These are phyloP conservation scores for Xyrauchen texanus DNA, from an alignment of 2,113 vertebrate genomes.

Conservation along the genomic window DNA sequence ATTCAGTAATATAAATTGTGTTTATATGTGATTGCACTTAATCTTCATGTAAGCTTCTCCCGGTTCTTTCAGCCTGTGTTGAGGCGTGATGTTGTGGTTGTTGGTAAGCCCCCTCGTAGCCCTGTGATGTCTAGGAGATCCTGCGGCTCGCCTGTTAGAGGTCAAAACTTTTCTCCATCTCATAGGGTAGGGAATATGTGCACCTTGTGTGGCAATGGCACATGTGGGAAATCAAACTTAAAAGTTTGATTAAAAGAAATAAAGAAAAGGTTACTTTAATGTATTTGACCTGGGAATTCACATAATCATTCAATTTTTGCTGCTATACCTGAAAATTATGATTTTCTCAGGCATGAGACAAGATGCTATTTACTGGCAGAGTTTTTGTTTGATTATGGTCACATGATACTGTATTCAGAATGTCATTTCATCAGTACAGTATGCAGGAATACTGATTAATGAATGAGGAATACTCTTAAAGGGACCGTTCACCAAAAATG, in stretches of 20 bases:
- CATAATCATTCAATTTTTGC: slow-evolving; percentile 3
- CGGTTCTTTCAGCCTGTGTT: slow-evolving; percentile 80
- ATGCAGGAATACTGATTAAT: slow-evolving; percentile 6
- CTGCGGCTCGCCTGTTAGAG: slow-evolving; percentile 79
- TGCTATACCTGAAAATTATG: slow-evolving; percentile 6
- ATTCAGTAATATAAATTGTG: slow-evolving; percentile 1
- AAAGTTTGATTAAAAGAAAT: neutral
- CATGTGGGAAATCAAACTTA: slow-evolving; percentile 22
- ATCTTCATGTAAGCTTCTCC: slow-evolving; percentile 27
- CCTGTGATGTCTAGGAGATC: slow-evolving; percentile 81
- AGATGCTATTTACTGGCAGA: neutral
- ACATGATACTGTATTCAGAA: neutral
- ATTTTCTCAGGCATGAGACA: neutral
- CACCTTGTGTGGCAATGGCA: slow-evolving; percentile 44
- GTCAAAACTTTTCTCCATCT: slow-evolving; percentile 70
- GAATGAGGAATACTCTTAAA: slow-evolving; percentile 19
- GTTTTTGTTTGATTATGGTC: neutral
- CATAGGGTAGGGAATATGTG: slow-evolving; percentile 80
- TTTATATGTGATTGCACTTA: slow-evolving; percentile 12
- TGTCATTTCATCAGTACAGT: slow-evolving; percentile 20
- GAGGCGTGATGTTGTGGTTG: slow-evolving; percentile 77
- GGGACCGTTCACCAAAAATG: too few relatives aligned
- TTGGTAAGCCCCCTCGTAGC: slow-evolving; percentile 88
- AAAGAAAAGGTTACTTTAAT: neutral
- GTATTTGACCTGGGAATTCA: neutral